A percentile compares a stretch with the other conserved stretches of the same genome.
phyloP scores from a whole-genome alignment of 2,113 vertebrate genomes.

The Amblyornis subalaris region DNA sequence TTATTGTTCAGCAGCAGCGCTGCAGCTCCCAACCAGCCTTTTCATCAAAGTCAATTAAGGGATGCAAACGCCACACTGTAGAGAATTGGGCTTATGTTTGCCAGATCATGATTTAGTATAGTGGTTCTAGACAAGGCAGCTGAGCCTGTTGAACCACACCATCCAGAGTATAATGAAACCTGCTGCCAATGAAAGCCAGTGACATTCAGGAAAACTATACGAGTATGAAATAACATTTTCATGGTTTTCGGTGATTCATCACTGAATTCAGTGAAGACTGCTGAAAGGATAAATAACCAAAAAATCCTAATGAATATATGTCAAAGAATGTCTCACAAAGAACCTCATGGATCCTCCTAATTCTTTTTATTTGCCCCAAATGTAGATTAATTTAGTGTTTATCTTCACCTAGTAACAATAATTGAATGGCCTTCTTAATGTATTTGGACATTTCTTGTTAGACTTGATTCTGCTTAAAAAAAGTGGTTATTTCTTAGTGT shows the following conservation, averaged over 20 bases:
- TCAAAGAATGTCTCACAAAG: neutral
- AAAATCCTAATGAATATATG: neutral
- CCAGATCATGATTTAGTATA: neutral
- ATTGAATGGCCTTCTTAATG: neutral
- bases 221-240: neutral
- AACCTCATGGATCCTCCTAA: neutral
- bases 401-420: neutral
- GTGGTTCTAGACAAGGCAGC: neutral
- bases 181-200: neutral
- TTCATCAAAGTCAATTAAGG: conserved; percentile 37
- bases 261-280: neutral
- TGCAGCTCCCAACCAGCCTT: neutral
- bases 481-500: neutral
- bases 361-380: neutral
- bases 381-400: neutral
- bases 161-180: neutral
- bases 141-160: neutral
- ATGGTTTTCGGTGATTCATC: neutral
- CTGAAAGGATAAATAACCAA: neutral
- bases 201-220: neutral
- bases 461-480: neutral
- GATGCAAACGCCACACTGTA: neutral
- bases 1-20: neutral
- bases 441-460: neutral
- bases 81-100: neutral